Base-by-base conservation (phyloP, 2,888 invertebrate genomes). In the Agriotes lineatus region DNA sequence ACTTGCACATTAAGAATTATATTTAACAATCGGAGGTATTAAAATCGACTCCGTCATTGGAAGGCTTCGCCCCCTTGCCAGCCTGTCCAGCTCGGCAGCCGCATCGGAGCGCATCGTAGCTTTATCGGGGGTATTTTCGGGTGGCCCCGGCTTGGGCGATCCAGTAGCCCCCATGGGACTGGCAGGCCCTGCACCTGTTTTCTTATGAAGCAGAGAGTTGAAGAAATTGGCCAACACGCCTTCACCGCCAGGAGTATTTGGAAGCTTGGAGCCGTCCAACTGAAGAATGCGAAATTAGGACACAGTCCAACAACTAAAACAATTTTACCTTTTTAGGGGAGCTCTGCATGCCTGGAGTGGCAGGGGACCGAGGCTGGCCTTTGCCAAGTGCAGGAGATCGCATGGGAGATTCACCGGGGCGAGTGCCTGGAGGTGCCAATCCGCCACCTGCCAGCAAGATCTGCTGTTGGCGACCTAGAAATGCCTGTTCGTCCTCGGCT, bases 211-310 rank as follows among this genome's bases (percentile, higher is more conserved):
- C 80, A 99, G 88, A 72, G 97, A 97, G 87, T 98, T 98, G 88
- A 99, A 99, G 89, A 99, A 99, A 86, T 95, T 98, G 9, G 98
- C 98, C 72, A 99, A 86, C 61, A 98, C 97, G 69, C 97, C 96
- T 86, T 97, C 97, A 70, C 93, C 93, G 60, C 93, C 91, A 1
- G 94, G 92, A 59, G 94, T 90, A 78, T 91, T 90, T 0, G 90
- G 88, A 78, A 93, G 87, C 85, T 95, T 91, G 61, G 91, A 86
- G 79, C 91, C 87, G 84, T 94, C 94, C 83, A 93, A 84, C 92
- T 93, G 14, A 2, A 82, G 45, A 78, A 76, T 48, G 6, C 10
- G n/a, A n/a, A n/a, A n/a, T n/a, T n/a, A n/a, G n/a, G n/a, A n/a
- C n/a, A n/a, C n/a, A n/a, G n/a, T n/a, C n/a, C n/a, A n/a, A n/a